Conservation (phyloP, 2,797 vertebrate species). For the Pampus argenteus region DNA sequence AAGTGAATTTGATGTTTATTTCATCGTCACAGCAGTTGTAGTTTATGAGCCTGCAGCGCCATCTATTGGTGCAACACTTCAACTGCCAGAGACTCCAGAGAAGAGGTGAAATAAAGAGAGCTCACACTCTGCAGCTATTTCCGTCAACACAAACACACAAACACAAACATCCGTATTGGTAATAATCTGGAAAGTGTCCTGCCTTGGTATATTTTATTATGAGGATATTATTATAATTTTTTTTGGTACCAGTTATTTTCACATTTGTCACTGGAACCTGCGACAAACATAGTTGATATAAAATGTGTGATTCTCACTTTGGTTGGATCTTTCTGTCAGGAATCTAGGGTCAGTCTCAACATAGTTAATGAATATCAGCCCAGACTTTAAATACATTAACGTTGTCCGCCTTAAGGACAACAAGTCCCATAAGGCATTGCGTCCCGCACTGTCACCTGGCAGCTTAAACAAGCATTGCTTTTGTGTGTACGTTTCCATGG, state of each 20-base stretch:
- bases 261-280: not conserved
- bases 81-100: not conserved
- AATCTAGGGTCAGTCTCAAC: too few relatives aligned
- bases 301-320: not conserved
- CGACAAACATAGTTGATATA: too few relatives aligned
- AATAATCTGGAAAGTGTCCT: too few relatives aligned
- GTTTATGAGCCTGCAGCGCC: constrained; percentile 19
- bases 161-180: not conserved
- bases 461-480: too few relatives aligned
- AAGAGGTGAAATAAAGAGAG: not conserved
- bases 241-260: not conserved
- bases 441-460: constrained; percentile 21
- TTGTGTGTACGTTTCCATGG: constrained; percentile 80
- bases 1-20: not conserved
- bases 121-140: not conserved
- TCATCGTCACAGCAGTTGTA: not conserved
- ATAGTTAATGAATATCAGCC: too few relatives aligned
- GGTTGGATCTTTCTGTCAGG: not conserved
- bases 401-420: constrained; percentile 22
- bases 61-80: constrained; percentile 23
- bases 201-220: not conserved
- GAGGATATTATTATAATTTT: too few relatives aligned
- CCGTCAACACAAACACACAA: not conserved
- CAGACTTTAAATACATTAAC: not conserved
- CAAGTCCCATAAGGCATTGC: constrained; percentile 74